Conservation (phyloP, 2,113 vertebrate species). For the Falco punctatus region DNA sequence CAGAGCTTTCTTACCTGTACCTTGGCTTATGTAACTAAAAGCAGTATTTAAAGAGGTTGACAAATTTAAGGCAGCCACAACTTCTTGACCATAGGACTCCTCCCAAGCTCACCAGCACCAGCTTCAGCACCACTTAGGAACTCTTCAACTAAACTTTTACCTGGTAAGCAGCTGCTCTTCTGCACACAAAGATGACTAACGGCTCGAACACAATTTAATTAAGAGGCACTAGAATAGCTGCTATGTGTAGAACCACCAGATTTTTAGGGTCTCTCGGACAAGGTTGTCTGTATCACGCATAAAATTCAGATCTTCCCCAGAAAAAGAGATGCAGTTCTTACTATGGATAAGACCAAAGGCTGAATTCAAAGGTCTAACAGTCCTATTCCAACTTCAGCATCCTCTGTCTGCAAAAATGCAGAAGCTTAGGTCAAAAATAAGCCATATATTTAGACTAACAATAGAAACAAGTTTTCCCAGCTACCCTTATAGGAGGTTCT, state of each 20-base stretch:
- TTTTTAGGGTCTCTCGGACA: not conserved
- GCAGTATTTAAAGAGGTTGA: not conserved
- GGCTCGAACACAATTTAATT: not conserved
- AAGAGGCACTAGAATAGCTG: not conserved
- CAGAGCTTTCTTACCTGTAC: not conserved
- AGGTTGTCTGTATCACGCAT: not conserved
- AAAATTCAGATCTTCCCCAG: not conserved
- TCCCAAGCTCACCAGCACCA: not conserved
- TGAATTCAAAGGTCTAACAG: not conserved
- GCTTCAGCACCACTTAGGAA: not conserved
- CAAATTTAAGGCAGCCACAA: not conserved
- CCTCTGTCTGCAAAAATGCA: not conserved
- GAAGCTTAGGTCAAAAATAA: not conserved
- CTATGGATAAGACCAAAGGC: not conserved
- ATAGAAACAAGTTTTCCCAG: not conserved
- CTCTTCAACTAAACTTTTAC: not conserved
- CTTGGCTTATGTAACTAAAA: not conserved
- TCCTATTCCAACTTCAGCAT: not conserved
- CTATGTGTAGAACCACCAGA: not conserved
- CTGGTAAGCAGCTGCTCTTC: not conserved
- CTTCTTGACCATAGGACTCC: not conserved
- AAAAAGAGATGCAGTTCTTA: not conserved
- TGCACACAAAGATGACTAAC: not conserved
- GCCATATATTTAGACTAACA: not conserved
- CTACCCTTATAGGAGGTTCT: not conserved